Evolutionary conservation across 2,888 invertebrate species (phyloP).

Genomic region (Melolontha melolontha): DNA sequence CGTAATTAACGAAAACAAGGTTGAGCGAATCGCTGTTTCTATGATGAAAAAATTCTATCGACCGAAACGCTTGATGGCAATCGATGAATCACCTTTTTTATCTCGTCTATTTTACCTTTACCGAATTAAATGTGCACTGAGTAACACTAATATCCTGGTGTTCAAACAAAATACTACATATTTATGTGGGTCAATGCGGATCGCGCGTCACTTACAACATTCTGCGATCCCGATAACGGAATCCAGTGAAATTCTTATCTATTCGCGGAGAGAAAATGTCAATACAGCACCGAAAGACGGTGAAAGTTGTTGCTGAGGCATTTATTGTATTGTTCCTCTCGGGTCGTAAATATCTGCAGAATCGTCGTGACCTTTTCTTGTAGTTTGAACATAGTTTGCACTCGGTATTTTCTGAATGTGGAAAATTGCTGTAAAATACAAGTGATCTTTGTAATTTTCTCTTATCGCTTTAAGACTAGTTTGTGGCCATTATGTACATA

Average conservation of each 20-base stretch:
- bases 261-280: slow-evolving; percentile 17
- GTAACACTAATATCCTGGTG: neutral
- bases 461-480: too few species aligned
- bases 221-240: slow-evolving; percentile 1
- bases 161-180: slow-evolving; percentile 1
- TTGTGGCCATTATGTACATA: too few species aligned
- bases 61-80: slow-evolving; percentile 28
- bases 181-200: neutral
- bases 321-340: too few species aligned
- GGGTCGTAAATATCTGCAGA: too few species aligned
- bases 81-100: slow-evolving; percentile 35
- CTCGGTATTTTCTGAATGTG: too few species aligned
- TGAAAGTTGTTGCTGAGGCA: slow-evolving; percentile 12
- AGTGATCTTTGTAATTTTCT: too few species aligned
- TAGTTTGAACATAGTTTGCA: too few species aligned
- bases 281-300: slow-evolving; percentile 6
- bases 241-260: slow-evolving; percentile 20
- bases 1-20: slow-evolving; percentile 33
- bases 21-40: slow-evolving; percentile 29
- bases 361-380: too few species aligned
- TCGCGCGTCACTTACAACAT: neutral
- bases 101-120: slow-evolving; percentile 25
- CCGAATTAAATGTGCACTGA: slow-evolving; percentile 15
- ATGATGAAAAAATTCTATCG: slow-evolving; percentile 32
- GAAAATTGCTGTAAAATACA: too few species aligned